Conservation (phyloP, 35 echinoderm and acorn worm species). For the Hemicentrotus pulcherrimus region DNA sequence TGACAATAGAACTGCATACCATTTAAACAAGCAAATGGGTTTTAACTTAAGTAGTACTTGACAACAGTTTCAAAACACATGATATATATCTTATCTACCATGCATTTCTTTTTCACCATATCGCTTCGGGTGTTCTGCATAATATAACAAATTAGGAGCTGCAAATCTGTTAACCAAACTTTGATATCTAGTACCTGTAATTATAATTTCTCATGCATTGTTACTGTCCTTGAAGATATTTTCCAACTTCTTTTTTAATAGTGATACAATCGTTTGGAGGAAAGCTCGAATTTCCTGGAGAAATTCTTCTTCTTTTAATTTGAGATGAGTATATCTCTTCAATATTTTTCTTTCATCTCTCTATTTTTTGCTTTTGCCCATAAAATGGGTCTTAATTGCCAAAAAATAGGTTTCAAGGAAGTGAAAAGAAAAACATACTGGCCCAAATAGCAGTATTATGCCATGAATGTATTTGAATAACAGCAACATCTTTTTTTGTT, state of each 20-base stretch:
- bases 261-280: not conserved
- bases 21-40: not conserved
- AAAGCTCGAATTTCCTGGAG: conserved; percentile 1
- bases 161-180: not conserved
- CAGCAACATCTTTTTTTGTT: too few species aligned
- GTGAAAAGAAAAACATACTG: not conserved
- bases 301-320: too few species aligned
- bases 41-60: too few species aligned
- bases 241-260: not conserved
- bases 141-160: not conserved
- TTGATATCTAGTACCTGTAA: not conserved
- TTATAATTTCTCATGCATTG: not conserved
- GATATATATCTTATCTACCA: not conserved
- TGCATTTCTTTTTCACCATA: not conserved
- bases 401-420: not conserved
- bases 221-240: not conserved
- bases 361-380: too few species aligned
- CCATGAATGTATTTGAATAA: not conserved
- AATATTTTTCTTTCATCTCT: not conserved
- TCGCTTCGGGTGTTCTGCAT: not conserved
- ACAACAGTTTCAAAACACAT: too few species aligned
- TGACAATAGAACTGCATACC: not conserved
- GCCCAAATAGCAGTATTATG: not conserved
- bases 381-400: not conserved
- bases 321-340: too few species aligned